These are phyloP conservation scores for Parnassius apollo DNA, from an alignment of 2,888 invertebrate species.

Conservation along the genomic window DNA sequence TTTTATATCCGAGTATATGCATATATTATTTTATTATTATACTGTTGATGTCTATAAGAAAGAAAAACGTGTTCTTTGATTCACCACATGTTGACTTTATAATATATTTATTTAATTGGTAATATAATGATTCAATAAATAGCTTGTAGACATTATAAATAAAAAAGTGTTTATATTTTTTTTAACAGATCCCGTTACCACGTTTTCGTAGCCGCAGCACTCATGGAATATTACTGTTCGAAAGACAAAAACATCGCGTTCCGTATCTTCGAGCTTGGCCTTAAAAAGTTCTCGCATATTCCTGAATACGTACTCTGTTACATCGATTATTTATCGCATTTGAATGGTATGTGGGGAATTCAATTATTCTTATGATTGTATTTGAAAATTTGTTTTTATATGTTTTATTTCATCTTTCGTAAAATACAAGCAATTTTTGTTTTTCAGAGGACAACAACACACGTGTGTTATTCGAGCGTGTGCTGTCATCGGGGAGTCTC, in stretches of 20 bases:
- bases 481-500: conserved; percentile 94
- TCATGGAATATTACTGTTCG: conserved; percentile 99
- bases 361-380: not conserved
- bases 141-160: too few species aligned
- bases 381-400: too few species aligned
- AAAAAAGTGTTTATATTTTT: not conserved
- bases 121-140: too few species aligned
- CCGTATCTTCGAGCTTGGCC: conserved; percentile 97
- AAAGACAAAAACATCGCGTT: conserved; percentile 99
- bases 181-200: conserved; percentile 88
- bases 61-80: too few species aligned
- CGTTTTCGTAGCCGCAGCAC: conserved; percentile 97
- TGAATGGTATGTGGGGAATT: conserved; percentile 86
- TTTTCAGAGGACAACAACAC: conserved; percentile 98
- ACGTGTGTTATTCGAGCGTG: conserved; percentile 98
- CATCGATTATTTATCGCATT: conserved; percentile 97
- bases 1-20: too few species aligned
- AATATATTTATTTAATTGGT: too few species aligned
- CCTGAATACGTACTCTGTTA: conserved; percentile 98
- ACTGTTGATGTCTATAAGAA: too few species aligned
- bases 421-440: not conserved
- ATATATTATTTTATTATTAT: too few species aligned
- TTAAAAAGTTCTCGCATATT: conserved; percentile 97
- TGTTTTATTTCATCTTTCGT: not conserved
- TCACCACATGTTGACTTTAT: too few species aligned